These are phyloP conservation scores for Heliconius congener DNA, from an alignment of 1,140 invertebrate genomes.

Conservation along the genomic window DNA sequence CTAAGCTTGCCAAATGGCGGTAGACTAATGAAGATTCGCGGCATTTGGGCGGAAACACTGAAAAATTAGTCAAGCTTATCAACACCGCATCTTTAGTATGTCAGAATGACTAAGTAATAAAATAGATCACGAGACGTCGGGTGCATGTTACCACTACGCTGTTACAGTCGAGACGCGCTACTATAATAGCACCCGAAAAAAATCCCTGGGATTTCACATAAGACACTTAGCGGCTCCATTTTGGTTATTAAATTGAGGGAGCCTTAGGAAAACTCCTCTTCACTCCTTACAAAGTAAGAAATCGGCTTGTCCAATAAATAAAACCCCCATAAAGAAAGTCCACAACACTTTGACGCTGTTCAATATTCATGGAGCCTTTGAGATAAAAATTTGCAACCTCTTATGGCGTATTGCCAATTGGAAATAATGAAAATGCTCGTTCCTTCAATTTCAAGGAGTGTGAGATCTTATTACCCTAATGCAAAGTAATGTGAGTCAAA, in stretches of 20 bases:
- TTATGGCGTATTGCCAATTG: slow-evolving; percentile 64
- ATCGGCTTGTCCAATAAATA: slow-evolving; percentile 69
- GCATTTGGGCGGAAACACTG: slow-evolving; percentile 58
- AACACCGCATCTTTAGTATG: slow-evolving; percentile 54
- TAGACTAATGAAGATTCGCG: slow-evolving; percentile 66
- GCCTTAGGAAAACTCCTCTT: slow-evolving; percentile 71
- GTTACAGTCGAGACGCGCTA: slow-evolving; percentile 56
- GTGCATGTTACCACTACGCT: slow-evolving; percentile 58
- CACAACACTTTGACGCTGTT: slow-evolving; percentile 69
- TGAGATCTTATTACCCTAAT: slow-evolving; percentile 31
- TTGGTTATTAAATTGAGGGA: slow-evolving; percentile 77
- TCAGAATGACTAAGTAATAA: slow-evolving; percentile 72
- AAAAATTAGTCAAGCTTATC: slow-evolving; percentile 75
- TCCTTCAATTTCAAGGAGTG: slow-evolving; percentile 27
- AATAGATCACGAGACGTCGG: slow-evolving; percentile 69
- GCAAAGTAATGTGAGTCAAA: slow-evolving; percentile 28
- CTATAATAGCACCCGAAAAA: slow-evolving; percentile 33
- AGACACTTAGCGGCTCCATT: slow-evolving; percentile 72
- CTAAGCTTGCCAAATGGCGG: slow-evolving; percentile 63
- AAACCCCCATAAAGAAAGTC: slow-evolving; percentile 61
- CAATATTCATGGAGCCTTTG: slow-evolving; percentile 48
- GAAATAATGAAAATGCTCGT: slow-evolving; percentile 50
- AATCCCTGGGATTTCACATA: slow-evolving; percentile 71
- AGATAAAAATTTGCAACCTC: slow-evolving; percentile 59
- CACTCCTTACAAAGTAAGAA: slow-evolving; percentile 50